Evolutionary conservation across 2,888 invertebrate species (phyloP).

Genomic region (Griposia aprilina): DNA sequence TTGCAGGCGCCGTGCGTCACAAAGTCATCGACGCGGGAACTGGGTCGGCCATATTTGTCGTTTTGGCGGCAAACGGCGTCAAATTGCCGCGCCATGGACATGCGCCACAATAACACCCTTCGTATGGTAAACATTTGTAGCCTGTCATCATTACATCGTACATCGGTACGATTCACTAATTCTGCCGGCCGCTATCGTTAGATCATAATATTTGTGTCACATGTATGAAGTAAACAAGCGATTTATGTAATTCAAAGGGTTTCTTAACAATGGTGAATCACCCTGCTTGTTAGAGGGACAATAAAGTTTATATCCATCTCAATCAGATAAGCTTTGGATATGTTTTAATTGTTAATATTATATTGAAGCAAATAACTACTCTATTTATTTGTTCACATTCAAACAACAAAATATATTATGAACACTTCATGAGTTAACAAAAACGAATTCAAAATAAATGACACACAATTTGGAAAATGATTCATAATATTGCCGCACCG

Average conservation of each 20-base stretch:
- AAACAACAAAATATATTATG: constrained; percentile 3
- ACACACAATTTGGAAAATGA: constrained; percentile 39
- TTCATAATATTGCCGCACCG: constrained; percentile 22
- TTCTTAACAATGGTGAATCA: constrained; percentile 15
- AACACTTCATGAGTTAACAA: constrained; percentile 30
- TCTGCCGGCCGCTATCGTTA: constrained; percentile 43
- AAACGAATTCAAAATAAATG: constrained; percentile 45
- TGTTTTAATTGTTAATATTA: not conserved
- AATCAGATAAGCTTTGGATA: not conserved
- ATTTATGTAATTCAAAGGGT: constrained; percentile 22
- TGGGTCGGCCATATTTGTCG: constrained; percentile 81
- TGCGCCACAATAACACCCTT: constrained; percentile 67
- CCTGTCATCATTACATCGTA: constrained; percentile 58
- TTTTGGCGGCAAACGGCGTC: constrained; percentile 80
- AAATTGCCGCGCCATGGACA: constrained; percentile 75
- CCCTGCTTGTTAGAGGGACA: not conserved
- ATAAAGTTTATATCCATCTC: not conserved
- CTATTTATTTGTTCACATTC: constrained; percentile 9
- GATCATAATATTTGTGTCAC: constrained; percentile 37
- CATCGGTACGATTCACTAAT: constrained; percentile 53
- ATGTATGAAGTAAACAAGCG: constrained; percentile 42
- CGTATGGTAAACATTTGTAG: constrained; percentile 68
- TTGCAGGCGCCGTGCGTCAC: constrained; percentile 73
- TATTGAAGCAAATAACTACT: constrained; percentile 1
- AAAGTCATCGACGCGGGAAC: constrained; percentile 70